These are phyloP conservation scores for Zosterops lateralis DNA, from an alignment of 2,113 vertebrate genomes.

Conservation along the genomic window DNA sequence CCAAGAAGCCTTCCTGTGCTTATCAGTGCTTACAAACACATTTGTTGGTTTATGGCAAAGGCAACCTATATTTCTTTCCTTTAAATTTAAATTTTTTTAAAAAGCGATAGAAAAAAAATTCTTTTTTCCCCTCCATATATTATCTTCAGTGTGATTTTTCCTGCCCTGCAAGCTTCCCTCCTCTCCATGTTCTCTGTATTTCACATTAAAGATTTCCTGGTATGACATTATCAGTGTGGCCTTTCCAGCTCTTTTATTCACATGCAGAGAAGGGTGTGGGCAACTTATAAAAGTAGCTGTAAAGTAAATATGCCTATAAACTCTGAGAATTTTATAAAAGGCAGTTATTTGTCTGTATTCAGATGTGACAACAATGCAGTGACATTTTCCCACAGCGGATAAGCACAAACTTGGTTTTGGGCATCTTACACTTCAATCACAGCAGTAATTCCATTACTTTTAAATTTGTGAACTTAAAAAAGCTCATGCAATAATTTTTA, in stretches of 20 bases:
- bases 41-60: neutral
- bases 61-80: neutral
- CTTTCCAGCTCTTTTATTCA: conserved; percentile 36
- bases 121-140: neutral
- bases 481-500: neutral
- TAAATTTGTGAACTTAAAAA: neutral
- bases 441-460: neutral
- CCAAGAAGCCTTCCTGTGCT: neutral
- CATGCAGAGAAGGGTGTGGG: conserved; percentile 34
- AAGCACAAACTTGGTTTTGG: neutral
- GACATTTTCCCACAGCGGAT: conserved; percentile 1
- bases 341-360: conserved; percentile 15
- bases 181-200: neutral
- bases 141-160: neutral
- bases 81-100: neutral
- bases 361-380: conserved; percentile 3
- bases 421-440: neutral
- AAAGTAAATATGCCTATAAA: conserved; percentile 53
- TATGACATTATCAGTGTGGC: conserved; percentile 38
- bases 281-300: conserved; percentile 42
- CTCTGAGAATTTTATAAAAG: conserved; percentile 17
- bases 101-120: neutral
- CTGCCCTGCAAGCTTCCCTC: neutral
- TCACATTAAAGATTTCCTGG: conserved; percentile 48
- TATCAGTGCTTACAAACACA: neutral